Evolutionary conservation across 2,113 vertebrate species (phyloP).

Genomic region (Nannobrachium achirus): DNA sequence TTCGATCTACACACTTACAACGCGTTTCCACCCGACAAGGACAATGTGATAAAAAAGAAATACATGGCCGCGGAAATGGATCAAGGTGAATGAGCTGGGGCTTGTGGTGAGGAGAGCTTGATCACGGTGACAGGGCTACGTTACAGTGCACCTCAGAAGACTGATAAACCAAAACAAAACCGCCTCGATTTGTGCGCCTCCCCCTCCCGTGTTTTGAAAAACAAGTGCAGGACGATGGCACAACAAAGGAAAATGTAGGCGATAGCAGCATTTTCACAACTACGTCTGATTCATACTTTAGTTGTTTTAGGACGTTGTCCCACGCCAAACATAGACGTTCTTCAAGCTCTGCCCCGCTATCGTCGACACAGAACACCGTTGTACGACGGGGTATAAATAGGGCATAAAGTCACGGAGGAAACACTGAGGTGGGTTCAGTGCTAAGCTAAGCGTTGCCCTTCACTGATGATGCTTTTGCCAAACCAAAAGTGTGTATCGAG

Average conservation of each 20-base stretch:
- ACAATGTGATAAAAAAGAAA: neutral
- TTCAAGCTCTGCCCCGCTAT: too few species aligned
- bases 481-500: conserved; percentile 51
- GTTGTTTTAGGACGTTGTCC: neutral
- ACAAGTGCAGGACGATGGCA: conserved; percentile 6
- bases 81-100: too few species aligned
- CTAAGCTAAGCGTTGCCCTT: conserved; percentile 37
- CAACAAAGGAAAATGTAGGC: conserved; percentile 8
- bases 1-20: neutral
- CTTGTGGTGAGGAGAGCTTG: conserved; percentile 5
- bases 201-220: neutral
- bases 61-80: neutral
- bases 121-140: neutral
- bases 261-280: neutral
- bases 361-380: too few species aligned
- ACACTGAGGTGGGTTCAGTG: conserved; percentile 13
- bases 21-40: neutral
- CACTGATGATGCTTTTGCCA: conserved; percentile 37
- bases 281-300: neutral
- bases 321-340: too few species aligned
- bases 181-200: neutral
- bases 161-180: neutral
- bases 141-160: neutral
- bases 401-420: neutral
- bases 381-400: too few species aligned